phyloP scores from a whole-genome alignment of 1,140 invertebrate species.

The Diorhabda sublineata region DNA sequence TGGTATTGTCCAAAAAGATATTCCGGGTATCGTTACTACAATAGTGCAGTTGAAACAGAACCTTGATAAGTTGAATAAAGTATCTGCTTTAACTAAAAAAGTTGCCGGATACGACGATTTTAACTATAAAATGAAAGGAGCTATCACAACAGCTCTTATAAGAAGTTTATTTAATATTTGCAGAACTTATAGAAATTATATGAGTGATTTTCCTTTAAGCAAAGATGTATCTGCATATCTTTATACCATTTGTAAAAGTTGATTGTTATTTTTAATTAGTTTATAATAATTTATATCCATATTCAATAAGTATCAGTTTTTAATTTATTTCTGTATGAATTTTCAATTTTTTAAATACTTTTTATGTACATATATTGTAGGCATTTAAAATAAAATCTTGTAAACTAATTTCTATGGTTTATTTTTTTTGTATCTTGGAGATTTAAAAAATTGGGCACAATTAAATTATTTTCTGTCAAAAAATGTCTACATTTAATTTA shows the following conservation, averaged over 20 bases:
- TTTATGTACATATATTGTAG: too few species aligned
- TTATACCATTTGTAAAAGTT: slow-evolving; percentile 31
- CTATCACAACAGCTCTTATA: slow-evolving; percentile 60
- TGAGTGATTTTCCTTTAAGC: slow-evolving; percentile 59
- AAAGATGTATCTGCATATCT: slow-evolving; percentile 37
- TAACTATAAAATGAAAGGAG: slow-evolving; percentile 57
- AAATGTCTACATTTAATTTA: too few species aligned
- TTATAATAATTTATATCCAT: background rate
- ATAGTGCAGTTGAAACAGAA: slow-evolving; percentile 63
- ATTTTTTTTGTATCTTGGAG: too few species aligned
- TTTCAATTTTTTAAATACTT: background rate
- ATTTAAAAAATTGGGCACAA: too few species aligned
- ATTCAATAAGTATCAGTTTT: background rate
- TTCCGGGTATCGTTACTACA: slow-evolving; percentile 61
- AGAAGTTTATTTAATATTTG: slow-evolving; percentile 72
- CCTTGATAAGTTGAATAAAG: slow-evolving; percentile 67
- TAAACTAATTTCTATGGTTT: too few species aligned
- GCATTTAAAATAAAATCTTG: background rate
- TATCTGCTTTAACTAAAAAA: slow-evolving; percentile 58
- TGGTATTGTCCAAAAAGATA: slow-evolving; percentile 75
- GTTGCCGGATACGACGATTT: slow-evolving; percentile 56
- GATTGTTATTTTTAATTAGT: slow-evolving; percentile 5
- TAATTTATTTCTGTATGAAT: background rate
- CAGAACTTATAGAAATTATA: slow-evolving; percentile 62
- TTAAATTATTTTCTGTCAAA: too few species aligned